Conservation (phyloP, 2,797 vertebrate genomes). For the Limnodromus scolopaceus region DNA sequence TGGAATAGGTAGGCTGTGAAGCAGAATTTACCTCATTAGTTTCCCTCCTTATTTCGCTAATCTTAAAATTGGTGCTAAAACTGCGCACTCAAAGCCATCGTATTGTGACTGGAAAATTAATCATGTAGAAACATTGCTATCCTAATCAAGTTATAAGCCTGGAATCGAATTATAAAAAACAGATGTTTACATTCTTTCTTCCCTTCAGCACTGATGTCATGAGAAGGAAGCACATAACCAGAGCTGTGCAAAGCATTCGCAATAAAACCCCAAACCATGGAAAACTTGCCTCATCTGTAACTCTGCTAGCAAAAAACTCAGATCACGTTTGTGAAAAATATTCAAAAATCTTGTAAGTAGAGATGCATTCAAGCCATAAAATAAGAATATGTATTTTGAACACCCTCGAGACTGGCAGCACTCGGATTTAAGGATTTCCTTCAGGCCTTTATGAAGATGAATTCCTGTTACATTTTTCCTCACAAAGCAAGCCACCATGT, state of each 20-base stretch:
- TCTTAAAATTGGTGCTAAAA: constrained; percentile 64
- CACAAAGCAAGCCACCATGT: not conserved
- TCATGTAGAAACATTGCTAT: constrained; percentile 67
- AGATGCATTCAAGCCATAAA: not conserved
- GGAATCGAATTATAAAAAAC: constrained; percentile 78
- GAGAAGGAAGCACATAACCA: constrained; percentile 73
- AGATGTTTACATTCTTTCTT: constrained; percentile 81
- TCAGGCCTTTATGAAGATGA: not conserved
- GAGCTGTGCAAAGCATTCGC: constrained; percentile 30
- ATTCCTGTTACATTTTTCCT: not conserved
- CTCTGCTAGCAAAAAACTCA: constrained; percentile 32
- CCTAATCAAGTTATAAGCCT: constrained; percentile 79
- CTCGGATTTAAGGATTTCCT: not conserved
- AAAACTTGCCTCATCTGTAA: constrained; percentile 60
- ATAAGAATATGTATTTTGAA: not conserved
- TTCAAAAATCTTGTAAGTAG: not conserved
- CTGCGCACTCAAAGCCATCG: not conserved
- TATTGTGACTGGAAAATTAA: constrained; percentile 77
- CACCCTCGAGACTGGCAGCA: not conserved
- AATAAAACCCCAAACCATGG: constrained; percentile 64
- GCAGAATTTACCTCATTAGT: not conserved
- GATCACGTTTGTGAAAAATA: constrained; percentile 42
- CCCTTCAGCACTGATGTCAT: constrained; percentile 74
- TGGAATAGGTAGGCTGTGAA: not conserved
- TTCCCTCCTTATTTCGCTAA: constrained; percentile 33